These are phyloP conservation scores for Drosophila arawakana DNA, from an alignment of 1,140 invertebrate genomes.

Conservation along the genomic window DNA sequence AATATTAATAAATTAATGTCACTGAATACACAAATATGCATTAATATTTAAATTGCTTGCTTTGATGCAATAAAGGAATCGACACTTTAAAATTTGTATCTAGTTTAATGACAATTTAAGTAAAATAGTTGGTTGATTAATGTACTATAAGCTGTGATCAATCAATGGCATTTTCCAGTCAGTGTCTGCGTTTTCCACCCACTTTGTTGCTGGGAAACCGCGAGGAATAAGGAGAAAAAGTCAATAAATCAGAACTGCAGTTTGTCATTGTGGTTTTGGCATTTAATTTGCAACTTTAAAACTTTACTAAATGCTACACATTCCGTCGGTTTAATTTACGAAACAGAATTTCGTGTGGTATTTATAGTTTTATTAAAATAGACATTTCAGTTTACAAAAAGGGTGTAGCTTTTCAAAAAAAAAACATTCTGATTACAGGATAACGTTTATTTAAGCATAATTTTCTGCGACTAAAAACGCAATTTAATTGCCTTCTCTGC, in stretches of 20 bases:
- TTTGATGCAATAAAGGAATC: conserved; percentile 13
- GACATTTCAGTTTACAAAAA: neutral
- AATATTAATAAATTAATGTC: neutral
- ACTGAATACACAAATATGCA: conserved; percentile 1
- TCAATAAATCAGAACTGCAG: conserved; percentile 17
- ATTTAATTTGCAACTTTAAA: neutral
- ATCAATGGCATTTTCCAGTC: conserved; percentile 11
- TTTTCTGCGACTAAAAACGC: no score
- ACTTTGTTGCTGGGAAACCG: conserved; percentile 1
- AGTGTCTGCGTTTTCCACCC: neutral
- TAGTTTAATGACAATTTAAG: conserved; percentile 1
- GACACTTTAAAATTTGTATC: neutral
- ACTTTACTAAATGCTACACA: no score
- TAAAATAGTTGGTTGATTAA: conserved; percentile 11
- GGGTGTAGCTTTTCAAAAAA: neutral
- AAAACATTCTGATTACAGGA: neutral
- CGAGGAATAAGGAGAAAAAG: neutral
- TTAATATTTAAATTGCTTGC: conserved; percentile 19
- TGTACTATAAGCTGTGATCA: conserved; percentile 11
- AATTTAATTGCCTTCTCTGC: no score
- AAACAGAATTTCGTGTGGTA: neutral
- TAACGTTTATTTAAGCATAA: no score
- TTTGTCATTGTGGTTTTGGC: neutral
- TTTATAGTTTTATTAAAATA: neutral
- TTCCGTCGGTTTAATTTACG: neutral